A percentile compares a stretch with the other conserved stretches of the same genome.
phyloP scores from a whole-genome alignment of 2,113 vertebrate genomes.

The Caranx melampygus region DNA sequence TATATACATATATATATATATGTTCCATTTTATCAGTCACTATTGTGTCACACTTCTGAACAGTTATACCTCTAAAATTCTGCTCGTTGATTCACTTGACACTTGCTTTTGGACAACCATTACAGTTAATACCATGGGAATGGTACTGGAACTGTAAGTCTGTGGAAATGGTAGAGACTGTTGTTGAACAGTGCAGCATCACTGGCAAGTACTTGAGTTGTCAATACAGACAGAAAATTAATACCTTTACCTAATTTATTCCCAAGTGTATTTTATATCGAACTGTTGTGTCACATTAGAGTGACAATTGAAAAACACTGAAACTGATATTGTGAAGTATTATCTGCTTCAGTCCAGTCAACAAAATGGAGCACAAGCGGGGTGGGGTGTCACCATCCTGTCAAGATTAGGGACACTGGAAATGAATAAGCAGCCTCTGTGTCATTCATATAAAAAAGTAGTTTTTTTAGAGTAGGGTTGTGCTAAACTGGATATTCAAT shows the following conservation, averaged over 20 bases:
- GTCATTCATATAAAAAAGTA: conserved; percentile 3
- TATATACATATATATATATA: too few relatives aligned
- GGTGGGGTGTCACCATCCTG: not conserved
- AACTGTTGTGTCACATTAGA: not conserved
- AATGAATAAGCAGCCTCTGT: conserved; percentile 55
- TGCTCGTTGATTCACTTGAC: too few relatives aligned
- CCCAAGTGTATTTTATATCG: not conserved
- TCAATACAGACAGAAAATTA: not conserved
- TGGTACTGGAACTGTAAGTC: not conserved
- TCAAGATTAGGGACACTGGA: conserved; percentile 64
- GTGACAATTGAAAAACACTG: not conserved
- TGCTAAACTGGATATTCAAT: not conserved
- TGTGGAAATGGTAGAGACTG: not conserved
- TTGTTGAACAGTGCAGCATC: not conserved
- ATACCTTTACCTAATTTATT: too few relatives aligned
- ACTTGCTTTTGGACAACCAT: not conserved
- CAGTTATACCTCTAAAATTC: too few relatives aligned
- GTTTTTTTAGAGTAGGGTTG: not conserved
- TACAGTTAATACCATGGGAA: not conserved
- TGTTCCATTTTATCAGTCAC: too few relatives aligned
- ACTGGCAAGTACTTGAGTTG: not conserved
- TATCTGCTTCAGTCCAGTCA: conserved; percentile 38
- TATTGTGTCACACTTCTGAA: too few relatives aligned
- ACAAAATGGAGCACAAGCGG: not conserved
- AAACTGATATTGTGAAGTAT: not conserved